phyloP scores from a whole-genome alignment of 2,113 vertebrate species.

The Dromaius novaehollandiae region DNA sequence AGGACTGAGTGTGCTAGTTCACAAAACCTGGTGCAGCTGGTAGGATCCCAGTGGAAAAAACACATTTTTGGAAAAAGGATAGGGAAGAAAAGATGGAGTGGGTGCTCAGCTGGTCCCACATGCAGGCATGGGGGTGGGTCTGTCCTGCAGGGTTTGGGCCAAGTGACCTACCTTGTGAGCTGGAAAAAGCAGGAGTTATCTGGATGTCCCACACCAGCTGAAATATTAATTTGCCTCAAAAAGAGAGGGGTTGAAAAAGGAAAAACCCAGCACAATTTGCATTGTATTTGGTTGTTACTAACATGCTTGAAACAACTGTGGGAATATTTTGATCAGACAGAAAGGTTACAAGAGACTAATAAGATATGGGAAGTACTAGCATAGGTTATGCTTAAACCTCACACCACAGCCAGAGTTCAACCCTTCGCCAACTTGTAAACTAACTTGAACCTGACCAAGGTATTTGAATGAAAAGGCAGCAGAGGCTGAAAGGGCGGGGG shows the following conservation, averaged over 20 bases:
- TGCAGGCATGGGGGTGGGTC: not conserved
- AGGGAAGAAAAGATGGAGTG: fast-evolving
- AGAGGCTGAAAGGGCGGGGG: too few relatives aligned
- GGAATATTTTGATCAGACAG: not conserved
- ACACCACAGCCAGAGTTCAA: too few relatives aligned
- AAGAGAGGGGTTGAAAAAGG: not conserved
- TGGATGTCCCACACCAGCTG: not conserved
- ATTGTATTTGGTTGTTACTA: not conserved
- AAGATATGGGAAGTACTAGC: not conserved
- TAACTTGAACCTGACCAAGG: too few relatives aligned
- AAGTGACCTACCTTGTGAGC: not conserved
- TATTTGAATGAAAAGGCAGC: too few relatives aligned
- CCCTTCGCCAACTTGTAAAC: too few relatives aligned
- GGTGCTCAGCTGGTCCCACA: not conserved
- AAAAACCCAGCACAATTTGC: not conserved
- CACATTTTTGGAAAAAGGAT: not conserved
- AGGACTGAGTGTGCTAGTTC: too few relatives aligned
- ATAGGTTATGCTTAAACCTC: too few relatives aligned
- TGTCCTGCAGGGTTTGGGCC: not conserved
- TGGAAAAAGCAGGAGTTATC: not conserved
- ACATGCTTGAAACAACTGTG: not conserved
- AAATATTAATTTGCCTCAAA: not conserved
- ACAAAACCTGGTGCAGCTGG: fast-evolving
- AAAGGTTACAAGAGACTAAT: not conserved
- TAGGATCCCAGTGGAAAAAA: not conserved